phyloP scores from a whole-genome alignment of 1,140 invertebrate species.

The Drosophila saltans region DNA sequence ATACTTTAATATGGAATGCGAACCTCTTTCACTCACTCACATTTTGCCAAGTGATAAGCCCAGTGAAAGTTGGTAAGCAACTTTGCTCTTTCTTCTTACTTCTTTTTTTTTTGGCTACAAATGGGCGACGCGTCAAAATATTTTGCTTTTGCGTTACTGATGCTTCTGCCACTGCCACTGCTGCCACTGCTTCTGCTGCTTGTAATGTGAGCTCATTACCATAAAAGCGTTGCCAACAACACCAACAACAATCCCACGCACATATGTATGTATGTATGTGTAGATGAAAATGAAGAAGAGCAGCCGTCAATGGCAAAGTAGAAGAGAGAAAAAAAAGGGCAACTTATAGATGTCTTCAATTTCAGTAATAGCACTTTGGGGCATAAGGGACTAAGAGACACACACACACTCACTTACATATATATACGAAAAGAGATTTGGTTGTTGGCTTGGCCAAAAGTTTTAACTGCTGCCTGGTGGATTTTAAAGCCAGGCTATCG shows the following conservation, averaged over 20 bases:
- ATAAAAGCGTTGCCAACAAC: slow-evolving; percentile 68
- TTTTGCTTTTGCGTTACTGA: slow-evolving; percentile 37
- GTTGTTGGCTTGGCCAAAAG: slow-evolving; percentile 52
- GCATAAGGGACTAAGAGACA: slow-evolving; percentile 62
- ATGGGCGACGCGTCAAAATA: slow-evolving; percentile 66
- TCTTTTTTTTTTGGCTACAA: slow-evolving; percentile 20
- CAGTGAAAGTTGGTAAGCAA: slow-evolving; percentile 27
- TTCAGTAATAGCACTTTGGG: slow-evolving; percentile 78
- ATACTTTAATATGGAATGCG: slow-evolving; percentile 47
- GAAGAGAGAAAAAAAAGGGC: slow-evolving; percentile 26
- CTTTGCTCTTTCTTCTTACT: slow-evolving; percentile 24
- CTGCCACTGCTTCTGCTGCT: slow-evolving; percentile 37
- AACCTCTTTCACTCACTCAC: slow-evolving; percentile 5
- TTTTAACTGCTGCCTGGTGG: slow-evolving; percentile 71
- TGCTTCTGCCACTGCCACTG: slow-evolving; percentile 28
- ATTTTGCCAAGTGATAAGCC: slow-evolving; percentile 66
- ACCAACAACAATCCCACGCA: slow-evolving; percentile 32
- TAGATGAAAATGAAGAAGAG: slow-evolving; percentile 17
- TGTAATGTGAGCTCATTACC: slow-evolving; percentile 81
- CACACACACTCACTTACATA: not conserved
- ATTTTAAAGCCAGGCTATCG: slow-evolving; percentile 51
- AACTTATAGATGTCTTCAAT: slow-evolving; percentile 79
- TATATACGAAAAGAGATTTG: not conserved
- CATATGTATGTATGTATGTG: slow-evolving; percentile 25
- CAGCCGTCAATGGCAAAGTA: slow-evolving; percentile 25